Conservation (phyloP, 2,888 invertebrate genomes). For the Digitonthophagus gazella region DNA sequence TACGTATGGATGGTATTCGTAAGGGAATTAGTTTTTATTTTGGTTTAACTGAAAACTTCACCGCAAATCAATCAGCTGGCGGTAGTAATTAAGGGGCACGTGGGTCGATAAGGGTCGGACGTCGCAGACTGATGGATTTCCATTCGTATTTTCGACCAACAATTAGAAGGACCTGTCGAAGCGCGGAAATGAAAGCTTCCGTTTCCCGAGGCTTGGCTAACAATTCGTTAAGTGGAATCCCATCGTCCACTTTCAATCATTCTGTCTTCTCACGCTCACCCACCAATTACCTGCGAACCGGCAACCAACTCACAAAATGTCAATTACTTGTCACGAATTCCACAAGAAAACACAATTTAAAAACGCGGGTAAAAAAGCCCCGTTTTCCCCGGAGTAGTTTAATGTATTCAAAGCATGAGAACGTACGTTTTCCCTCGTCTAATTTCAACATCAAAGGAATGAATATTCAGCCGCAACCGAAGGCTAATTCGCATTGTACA, state of each 20-base stretch:
- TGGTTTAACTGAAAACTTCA: background rate
- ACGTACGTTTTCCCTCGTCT: background rate
- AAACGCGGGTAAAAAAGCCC: no score
- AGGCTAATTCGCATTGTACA: background rate
- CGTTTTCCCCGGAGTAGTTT: background rate
- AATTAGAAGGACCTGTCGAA: conserved; percentile 10
- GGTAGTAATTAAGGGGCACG: conserved; percentile 6
- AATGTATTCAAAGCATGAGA: background rate
- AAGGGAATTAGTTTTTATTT: no score
- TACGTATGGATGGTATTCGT: no score
- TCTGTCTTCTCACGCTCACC: background rate
- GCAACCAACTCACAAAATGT: background rate
- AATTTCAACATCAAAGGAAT: background rate
- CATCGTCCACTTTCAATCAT: conserved; percentile 5
- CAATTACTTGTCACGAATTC: no score
- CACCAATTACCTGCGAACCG: background rate
- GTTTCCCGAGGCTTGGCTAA: background rate
- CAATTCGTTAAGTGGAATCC: conserved; percentile 6
- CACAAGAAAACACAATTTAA: no score
- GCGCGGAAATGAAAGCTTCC: conserved; percentile 7
- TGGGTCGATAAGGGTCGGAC: background rate
- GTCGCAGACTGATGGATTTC: conserved; percentile 6
- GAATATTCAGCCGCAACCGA: background rate
- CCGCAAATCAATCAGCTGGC: conserved; percentile 6
- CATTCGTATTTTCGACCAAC: conserved; percentile 4